Evolutionary conservation across 1,140 invertebrate genomes (phyloP), one percentile per base, ranked within the genome.

Genomic region (Drosophila subpulchrella): DNA sequence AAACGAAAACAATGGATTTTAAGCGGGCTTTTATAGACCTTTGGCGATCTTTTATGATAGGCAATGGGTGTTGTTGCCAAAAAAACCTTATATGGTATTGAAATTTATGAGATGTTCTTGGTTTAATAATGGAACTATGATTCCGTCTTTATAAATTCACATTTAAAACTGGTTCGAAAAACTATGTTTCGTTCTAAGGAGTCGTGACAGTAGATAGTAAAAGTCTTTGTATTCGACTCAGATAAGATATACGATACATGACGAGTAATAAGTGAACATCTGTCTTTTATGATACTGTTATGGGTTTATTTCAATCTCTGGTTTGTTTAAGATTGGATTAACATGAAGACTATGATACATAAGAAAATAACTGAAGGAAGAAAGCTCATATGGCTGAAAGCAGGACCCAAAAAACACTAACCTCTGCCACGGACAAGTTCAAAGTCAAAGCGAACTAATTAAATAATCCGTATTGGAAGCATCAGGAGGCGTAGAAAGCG

Each of bases 401-500:
- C 36, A 55, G 53, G n/a, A 27, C 6, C 30, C 48, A 30, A 24
- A 51, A 61, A 44, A 56, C 47, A 30, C 11, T 34, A 15, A 11
- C 27, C 24, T 39, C 27, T 48, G 17, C 24, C 6, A 42, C 53
- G 17, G 44, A 59, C 75, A 78, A 60, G 76, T 78, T 78, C 62
- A 78, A 78, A 72, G 75, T 73, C 75, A 78, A 73, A 73, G 27
- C 50, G 17, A 44, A 53, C 57, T 78, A 78, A 78, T 78, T 78
- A 51, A 78, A 78, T 72, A 78, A 78, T 77, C 74, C 65, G 75
- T 44, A 59, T 41, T 78, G 66, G 59, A 61, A 78, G 24, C 44
- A 30, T 55, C 51, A 50, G 66, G 68, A 72, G 68, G 36, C 30
- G 36, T n/a, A 77, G 71, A 66, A 62, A 65, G 61, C 51, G 24